A percentile compares a stretch with the other conserved stretches of the same genome.
Evolutionary conservation across 2,113 vertebrate genomes (phyloP).

Genomic region (Cariama cristata): DNA sequence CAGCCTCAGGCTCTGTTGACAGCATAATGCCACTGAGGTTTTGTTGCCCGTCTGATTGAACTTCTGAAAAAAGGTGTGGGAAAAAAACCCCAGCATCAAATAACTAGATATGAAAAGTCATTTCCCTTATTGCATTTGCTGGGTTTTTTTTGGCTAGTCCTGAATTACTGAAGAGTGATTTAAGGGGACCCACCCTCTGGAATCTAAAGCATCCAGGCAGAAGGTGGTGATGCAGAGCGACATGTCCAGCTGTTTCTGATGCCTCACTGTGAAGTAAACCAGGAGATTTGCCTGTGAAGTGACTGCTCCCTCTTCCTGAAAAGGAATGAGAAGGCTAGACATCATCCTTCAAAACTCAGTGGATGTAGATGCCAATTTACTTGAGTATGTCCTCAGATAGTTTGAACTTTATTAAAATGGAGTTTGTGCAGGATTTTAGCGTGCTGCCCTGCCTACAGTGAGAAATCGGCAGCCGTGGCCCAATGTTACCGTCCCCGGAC

Average conservation of each 20-base stretch:
- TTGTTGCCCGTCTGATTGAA: too few relatives aligned
- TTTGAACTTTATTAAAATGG: not conserved
- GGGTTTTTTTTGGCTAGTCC: not conserved
- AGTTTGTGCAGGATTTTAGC: not conserved
- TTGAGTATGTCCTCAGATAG: too few relatives aligned
- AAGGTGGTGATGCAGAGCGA: too few relatives aligned
- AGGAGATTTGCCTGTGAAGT: not conserved
- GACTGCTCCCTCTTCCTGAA: not conserved
- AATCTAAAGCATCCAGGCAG: not conserved
- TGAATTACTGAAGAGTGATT: not conserved
- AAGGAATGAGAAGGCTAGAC: too few relatives aligned
- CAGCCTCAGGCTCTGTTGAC: not conserved
- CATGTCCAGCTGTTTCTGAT: not conserved
- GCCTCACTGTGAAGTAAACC: not conserved
- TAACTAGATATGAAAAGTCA: not conserved
- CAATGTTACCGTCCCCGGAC: accelerated
- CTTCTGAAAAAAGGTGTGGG: not conserved
- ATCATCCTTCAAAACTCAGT: not conserved
- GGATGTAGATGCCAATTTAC: not conserved
- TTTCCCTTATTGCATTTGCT: not conserved
- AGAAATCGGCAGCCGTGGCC: not conserved
- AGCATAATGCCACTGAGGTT: accelerated
- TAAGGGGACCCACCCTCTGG: not conserved
- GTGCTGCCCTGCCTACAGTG: not conserved
- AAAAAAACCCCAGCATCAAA: not conserved